Evolutionary conservation across 2,888 invertebrate species (phyloP).

Genomic region (Lasioglossum lativentre): DNA sequence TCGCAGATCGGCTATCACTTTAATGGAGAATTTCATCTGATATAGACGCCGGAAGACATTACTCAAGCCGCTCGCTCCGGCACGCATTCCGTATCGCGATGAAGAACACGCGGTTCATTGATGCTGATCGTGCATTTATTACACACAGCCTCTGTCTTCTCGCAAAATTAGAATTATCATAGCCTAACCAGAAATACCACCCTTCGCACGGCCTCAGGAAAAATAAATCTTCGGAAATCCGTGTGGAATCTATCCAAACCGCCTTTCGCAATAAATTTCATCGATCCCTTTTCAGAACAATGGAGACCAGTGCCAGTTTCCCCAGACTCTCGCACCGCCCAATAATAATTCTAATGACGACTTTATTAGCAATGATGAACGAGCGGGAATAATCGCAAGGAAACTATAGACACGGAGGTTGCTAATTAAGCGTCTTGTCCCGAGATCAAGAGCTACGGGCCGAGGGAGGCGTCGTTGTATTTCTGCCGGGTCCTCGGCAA

Average conservation of each 20-base stretch:
- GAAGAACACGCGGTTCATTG: conserved; percentile 4
- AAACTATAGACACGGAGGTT: background rate
- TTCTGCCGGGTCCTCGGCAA: background rate
- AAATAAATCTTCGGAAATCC: background rate
- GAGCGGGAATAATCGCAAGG: background rate
- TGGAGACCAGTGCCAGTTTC: background rate
- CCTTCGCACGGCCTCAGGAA: fast-evolving
- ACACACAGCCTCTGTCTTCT: background rate
- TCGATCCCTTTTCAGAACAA: background rate
- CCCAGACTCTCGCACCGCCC: background rate
- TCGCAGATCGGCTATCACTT: conserved; percentile 20
- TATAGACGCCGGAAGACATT: conserved; percentile 43
- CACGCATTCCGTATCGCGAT: conserved; percentile 22
- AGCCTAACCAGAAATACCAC: background rate
- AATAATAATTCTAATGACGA: background rate
- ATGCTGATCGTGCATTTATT: conserved; percentile 13
- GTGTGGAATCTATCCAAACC: background rate
- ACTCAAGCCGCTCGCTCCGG: conserved; percentile 24
- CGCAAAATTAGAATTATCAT: background rate
- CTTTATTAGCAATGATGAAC: background rate
- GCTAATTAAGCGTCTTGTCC: background rate
- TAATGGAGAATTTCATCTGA: conserved; percentile 31
- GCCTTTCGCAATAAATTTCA: background rate
- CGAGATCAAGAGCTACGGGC: background rate
- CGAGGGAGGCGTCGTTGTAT: conserved; percentile 9